Evolutionary conservation across 2,888 invertebrate species (phyloP).

Genomic region (Scaeva pyrastri): DNA sequence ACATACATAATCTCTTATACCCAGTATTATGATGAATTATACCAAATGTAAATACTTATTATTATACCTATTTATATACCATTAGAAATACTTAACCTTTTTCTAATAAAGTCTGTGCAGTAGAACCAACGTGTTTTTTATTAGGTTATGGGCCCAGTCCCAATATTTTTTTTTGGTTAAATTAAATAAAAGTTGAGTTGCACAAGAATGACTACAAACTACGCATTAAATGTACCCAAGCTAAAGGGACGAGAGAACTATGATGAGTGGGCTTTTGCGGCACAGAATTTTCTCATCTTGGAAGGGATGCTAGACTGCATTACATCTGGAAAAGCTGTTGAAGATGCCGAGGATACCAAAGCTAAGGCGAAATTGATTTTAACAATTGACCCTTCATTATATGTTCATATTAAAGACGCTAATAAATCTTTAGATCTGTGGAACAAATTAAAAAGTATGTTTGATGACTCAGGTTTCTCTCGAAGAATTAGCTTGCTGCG

Average conservation of each 20-base stretch:
- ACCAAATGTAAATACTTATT: too few species aligned
- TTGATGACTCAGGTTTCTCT: constrained; percentile 27
- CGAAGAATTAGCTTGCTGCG: neutral
- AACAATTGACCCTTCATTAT: constrained; percentile 48
- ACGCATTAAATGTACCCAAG: constrained; percentile 28
- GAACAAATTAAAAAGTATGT: constrained; percentile 24
- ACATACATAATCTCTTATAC: too few species aligned
- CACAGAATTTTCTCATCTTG: constrained; percentile 42
- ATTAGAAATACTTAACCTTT: too few species aligned
- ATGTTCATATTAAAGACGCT: constrained; percentile 48
- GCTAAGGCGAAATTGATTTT: constrained; percentile 46
- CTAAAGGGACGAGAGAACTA: constrained; percentile 45
- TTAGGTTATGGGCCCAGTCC: constrained; percentile 9
- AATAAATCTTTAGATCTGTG: constrained; percentile 24
- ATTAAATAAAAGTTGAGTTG: constrained; percentile 19
- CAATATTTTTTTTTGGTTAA: neutral
- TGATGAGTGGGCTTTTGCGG: constrained; percentile 36
- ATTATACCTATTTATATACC: too few species aligned
- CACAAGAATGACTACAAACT: constrained; percentile 31
- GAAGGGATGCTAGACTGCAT: constrained; percentile 41
- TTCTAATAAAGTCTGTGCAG: too few species aligned
- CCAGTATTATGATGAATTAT: too few species aligned
- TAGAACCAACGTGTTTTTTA: constrained; percentile 10
- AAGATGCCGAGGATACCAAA: constrained; percentile 11
- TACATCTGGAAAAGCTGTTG: neutral